Percentiles rank a stretch among this genome's conserved stretches.
Conservation (phyloP, 2,888 invertebrate genomes). For the Phania funesta region DNA sequence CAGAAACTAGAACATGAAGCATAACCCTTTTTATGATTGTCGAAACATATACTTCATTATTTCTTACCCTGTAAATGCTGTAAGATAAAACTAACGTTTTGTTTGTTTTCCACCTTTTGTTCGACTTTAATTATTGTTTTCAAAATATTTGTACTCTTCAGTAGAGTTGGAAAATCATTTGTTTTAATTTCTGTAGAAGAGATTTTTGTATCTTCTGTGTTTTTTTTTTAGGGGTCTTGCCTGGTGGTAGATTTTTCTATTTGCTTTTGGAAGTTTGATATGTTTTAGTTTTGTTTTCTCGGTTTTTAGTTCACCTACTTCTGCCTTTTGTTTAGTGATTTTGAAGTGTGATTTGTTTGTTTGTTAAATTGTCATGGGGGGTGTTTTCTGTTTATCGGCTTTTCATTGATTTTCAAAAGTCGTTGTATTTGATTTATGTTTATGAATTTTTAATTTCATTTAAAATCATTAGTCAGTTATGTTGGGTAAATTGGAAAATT, state of each 20-base stretch:
- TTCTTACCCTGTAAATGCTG: neutral
- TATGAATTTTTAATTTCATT: slow-evolving; percentile 75
- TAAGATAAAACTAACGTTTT: neutral
- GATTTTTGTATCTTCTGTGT: neutral
- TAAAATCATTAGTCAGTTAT: no score
- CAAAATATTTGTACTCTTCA: slow-evolving; percentile 10
- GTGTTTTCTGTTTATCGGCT: slow-evolving; percentile 45
- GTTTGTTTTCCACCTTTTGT: slow-evolving; percentile 9
- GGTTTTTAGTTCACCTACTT: slow-evolving; percentile 29
- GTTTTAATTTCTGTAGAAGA: neutral
- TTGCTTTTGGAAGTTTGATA: neutral
- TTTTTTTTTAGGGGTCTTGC: neutral
- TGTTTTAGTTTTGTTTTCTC: neutral
- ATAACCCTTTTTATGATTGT: slow-evolving; percentile 35
- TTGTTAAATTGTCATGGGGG: slow-evolving; percentile 30
- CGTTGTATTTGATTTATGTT: slow-evolving; percentile 70
- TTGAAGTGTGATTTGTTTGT: neutral
- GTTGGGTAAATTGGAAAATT: no score
- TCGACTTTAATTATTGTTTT: slow-evolving; percentile 27
- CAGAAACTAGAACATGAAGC: neutral
- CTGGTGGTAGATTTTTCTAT: neutral
- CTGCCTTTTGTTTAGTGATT: neutral
- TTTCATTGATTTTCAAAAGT: slow-evolving; percentile 27
- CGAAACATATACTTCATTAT: neutral
- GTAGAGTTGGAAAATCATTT: slow-evolving; percentile 18